A percentile compares a stretch with the other conserved stretches of the same genome.
Evolutionary conservation across 2,113 vertebrate genomes (phyloP).

Genomic region (Leptocoma aspasia): DNA sequence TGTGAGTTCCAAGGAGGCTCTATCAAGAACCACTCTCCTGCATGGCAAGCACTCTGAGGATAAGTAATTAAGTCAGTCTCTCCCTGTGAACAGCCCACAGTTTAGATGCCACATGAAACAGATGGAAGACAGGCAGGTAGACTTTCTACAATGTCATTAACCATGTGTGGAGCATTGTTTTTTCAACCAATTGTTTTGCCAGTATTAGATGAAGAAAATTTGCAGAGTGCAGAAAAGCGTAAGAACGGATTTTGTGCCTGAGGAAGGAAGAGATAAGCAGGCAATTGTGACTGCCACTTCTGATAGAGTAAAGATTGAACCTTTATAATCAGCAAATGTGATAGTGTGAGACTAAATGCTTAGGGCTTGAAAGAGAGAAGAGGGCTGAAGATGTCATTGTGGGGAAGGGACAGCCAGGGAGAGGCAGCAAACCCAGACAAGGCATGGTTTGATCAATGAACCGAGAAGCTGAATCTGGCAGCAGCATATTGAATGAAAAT

Average conservation of each 20-base stretch:
- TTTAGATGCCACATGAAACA: not conserved
- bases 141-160: not conserved
- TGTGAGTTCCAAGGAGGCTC: not conserved
- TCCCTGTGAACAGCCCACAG: not conserved
- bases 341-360: not conserved
- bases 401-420: not conserved
- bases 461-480: not conserved
- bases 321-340: not conserved
- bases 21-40: not conserved
- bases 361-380: not conserved
- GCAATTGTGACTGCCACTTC: not conserved
- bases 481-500: not conserved
- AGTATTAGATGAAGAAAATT: not conserved
- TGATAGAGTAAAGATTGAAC: not conserved
- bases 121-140: not conserved
- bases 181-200: not conserved
- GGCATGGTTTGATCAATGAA: not conserved
- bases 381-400: not conserved
- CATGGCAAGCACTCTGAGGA: not conserved
- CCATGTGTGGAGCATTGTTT: not conserved
- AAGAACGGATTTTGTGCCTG: not conserved
- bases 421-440: not conserved
- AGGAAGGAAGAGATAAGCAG: conserved; percentile 7
- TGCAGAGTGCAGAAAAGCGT: not conserved
- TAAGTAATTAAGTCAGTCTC: not conserved